Evolutionary conservation across 2,888 invertebrate genomes (phyloP), one percentile per base, ranked within the genome.

Genomic region (Carabus problematicus): DNA sequence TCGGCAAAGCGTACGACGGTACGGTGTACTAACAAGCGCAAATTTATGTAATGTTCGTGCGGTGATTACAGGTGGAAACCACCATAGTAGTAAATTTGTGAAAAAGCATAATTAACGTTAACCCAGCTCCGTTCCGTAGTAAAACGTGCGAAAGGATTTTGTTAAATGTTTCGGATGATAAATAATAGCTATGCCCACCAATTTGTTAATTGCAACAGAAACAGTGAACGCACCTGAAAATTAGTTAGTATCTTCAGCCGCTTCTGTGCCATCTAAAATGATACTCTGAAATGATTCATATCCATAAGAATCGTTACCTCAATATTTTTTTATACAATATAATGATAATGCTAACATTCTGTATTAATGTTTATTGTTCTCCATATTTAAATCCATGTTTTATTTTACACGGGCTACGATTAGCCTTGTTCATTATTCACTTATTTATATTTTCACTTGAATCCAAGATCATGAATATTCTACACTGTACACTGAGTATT

Each of bases 21-120:
- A 12, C 8, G 11, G 52, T 29, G 29, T 29, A 29, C 52, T 52
- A 52, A 52, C 52, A 52, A 52, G 52, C 14, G 52, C 52, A 52
- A 19, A 7, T 64, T 43, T 64, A 64, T 40, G 41, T 64, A 54
- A 64, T 18, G 43, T 41, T 64, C 64, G n/a, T 42, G 18, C 56
- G 40, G 29, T 56, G 56, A 56, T 56, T 56, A 56, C 56, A 56
- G 56, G 56, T 56, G 29, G 11, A 56, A 11, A 56, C 19, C 40
- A 39, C 39, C 56, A 39, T 56, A 56, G 29, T 56, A 56, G 29
- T 56, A 56, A 56, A 56, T 56, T 39, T 39, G 56, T 11, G 29
- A 56, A 56, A 18, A 56, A 56, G 40, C 29, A 56, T 56, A 56
- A 56, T 56, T 56, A 56, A 56, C 29, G 40, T 29, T 8, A 29